Evolutionary conservation across 2,888 invertebrate genomes (phyloP), one percentile per base, ranked within the genome.

Genomic region (Physocephala rufipes): DNA sequence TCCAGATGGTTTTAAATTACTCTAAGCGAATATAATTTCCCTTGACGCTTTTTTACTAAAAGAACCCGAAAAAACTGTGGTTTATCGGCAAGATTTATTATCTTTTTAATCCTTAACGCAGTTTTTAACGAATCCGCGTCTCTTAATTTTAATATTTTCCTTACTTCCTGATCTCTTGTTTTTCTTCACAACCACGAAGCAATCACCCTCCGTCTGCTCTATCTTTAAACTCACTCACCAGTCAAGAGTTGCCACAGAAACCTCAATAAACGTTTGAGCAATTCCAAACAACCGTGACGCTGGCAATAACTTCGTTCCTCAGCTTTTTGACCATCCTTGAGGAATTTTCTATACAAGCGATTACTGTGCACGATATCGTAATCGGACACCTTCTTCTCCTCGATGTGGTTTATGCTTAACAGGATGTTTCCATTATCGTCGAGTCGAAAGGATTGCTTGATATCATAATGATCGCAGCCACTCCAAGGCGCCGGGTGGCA

Each of bases 391-490:
- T 79, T 80, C 16, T 79, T 79, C 68, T 85, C 86, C 1, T 78
- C 76, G 28, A 86, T 83, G 75, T 86, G 86, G 70, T 79, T 73
- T 70, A 83, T 83, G 71, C 81, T 83, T 36, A 86, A 71, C 76
- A 85, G 74, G 49, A 86, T 86, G 78, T 82, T 86, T 74, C 86
- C 86, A 72, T 82, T 77, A 62, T 87, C 86, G 76, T 85, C 84
- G 66, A 87, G 82, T 64, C 82, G 86, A 77, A 86, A 87, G 80
- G 84, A 86, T 76, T 84, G 78, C 71, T 82, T 82, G 69, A 85
- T 82, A 71, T 85, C 85, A 61, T 82, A 85, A 67, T 84, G 84
- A 79, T 85, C 85, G 74, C 81, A 80, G 74, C 74, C 75, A 64
- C 72, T 77, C 28, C 58, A 61, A 24, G 45, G 21, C 24, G 68